These are phyloP conservation scores for Brachionus asplanchnoidis DNA, from an alignment of 1,140 invertebrate species.

Conservation along the genomic window DNA sequence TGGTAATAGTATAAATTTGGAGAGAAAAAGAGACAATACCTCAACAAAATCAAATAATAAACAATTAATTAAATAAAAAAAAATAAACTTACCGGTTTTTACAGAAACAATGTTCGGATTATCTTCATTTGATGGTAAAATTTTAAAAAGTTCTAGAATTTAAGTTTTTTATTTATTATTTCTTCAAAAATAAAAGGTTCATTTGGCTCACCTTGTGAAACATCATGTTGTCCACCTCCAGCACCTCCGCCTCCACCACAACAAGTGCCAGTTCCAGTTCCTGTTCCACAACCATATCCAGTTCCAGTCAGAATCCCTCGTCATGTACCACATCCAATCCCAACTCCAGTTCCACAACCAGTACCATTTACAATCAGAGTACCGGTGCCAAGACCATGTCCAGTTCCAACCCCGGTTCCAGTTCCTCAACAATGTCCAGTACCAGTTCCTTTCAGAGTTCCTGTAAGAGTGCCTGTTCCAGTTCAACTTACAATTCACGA, in stretches of 20 bases:
- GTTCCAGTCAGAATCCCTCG: not conserved
- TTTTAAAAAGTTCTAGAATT: too few relatives aligned
- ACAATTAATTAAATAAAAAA: not conserved
- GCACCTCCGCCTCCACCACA: not conserved
- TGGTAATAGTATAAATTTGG: not conserved
- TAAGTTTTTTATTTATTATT: too few relatives aligned
- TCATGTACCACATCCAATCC: not conserved
- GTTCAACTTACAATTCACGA: not conserved
- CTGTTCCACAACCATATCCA: not conserved
- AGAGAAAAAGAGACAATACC: not conserved
- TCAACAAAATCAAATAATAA: not conserved
- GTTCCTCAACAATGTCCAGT: not conserved
- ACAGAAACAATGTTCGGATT: not conserved
- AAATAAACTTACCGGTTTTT: not conserved
- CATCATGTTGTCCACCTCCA: not conserved
- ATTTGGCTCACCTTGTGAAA: not conserved
- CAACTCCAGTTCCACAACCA: constrained; percentile 2
- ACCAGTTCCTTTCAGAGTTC: not conserved
- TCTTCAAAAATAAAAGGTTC: too few relatives aligned
- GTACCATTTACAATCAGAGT: not conserved
- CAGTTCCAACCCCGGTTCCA: not conserved
- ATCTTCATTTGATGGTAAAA: not conserved
- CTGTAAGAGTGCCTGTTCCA: not conserved
- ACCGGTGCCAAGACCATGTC: not conserved
- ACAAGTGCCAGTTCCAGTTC: constrained; percentile 9